phyloP scores from a whole-genome alignment of 2,113 vertebrate genomes.

The Mirounga angustirostris region DNA sequence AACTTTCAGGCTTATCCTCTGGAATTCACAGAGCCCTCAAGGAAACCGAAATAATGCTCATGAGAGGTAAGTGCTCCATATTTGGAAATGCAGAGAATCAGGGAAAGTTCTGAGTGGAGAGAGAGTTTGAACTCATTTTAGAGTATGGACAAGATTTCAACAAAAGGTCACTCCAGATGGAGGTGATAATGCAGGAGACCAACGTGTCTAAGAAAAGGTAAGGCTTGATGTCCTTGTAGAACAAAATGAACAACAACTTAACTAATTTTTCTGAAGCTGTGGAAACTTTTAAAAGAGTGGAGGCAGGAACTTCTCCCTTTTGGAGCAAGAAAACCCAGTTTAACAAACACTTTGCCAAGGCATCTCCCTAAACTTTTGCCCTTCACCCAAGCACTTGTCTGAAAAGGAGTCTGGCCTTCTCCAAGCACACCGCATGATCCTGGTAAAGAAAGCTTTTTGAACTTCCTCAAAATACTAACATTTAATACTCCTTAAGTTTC shows the following conservation, averaged over 20 bases:
- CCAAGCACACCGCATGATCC: not conserved
- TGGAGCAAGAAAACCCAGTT: constrained; percentile 1
- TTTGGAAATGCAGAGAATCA: not conserved
- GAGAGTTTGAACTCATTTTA: constrained; percentile 17
- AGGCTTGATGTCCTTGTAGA: not conserved
- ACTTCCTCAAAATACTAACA: constrained; percentile 51
- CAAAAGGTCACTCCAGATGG: not conserved
- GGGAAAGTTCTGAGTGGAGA: not conserved
- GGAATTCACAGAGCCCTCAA: not conserved
- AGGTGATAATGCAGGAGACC: not conserved
- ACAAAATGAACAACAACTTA: not conserved
- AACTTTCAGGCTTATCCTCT: not conserved
- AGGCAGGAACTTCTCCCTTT: not conserved
- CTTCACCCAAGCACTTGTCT: not conserved
- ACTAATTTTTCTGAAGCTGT: not conserved
- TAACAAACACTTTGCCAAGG: not conserved
- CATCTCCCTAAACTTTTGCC: not conserved
- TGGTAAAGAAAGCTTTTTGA: constrained; percentile 34
- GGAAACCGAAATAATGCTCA: not conserved
- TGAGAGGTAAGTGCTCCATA: not conserved
- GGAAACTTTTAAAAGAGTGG: not conserved
- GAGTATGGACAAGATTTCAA: not conserved
- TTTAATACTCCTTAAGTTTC: constrained; percentile 57
- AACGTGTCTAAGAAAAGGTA: not conserved
- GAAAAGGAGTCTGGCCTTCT: not conserved